Evolutionary conservation across 2,797 vertebrate species (phyloP).

Genomic region (Buphagus erythrorhynchus): DNA sequence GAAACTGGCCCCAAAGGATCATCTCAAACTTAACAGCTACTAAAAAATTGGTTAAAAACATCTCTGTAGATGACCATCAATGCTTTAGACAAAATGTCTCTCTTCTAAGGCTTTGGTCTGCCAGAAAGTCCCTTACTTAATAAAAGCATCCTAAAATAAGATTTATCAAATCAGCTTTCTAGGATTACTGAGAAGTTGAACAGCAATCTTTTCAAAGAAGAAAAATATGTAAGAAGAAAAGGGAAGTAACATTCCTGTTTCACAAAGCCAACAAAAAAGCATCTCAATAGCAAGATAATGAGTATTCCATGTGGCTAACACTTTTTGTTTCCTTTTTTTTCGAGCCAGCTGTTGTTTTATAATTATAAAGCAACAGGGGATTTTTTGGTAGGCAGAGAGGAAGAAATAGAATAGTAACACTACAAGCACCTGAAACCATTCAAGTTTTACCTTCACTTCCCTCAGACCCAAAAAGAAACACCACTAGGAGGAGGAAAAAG

Average conservation of each 20-base stretch:
- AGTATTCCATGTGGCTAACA: not conserved
- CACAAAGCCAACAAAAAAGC: not conserved
- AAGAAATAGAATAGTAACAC: not conserved
- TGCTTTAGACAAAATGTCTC: not conserved
- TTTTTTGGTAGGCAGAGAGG: not conserved
- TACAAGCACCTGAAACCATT: not conserved
- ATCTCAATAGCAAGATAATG: not conserved
- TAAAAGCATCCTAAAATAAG: not conserved
- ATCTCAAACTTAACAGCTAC: not conserved
- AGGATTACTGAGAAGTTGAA: not conserved
- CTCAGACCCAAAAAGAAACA: not conserved
- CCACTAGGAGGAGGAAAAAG: not conserved
- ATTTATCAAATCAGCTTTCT: not conserved
- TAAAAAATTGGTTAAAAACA: not conserved
- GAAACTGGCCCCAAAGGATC: not conserved
- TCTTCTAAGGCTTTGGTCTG: not conserved
- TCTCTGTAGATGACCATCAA: not conserved
- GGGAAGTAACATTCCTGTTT: not conserved
- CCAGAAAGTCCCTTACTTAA: not conserved
- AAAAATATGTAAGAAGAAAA: not conserved
- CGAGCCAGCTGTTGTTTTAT: not conserved
- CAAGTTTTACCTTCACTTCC: not conserved
- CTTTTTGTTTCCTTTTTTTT: not conserved
- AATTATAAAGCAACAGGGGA: not conserved
- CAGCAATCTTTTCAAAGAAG: not conserved